Evolutionary conservation across 2,797 vertebrate genomes (phyloP).

Genomic region (Hipposideros larvatus): DNA sequence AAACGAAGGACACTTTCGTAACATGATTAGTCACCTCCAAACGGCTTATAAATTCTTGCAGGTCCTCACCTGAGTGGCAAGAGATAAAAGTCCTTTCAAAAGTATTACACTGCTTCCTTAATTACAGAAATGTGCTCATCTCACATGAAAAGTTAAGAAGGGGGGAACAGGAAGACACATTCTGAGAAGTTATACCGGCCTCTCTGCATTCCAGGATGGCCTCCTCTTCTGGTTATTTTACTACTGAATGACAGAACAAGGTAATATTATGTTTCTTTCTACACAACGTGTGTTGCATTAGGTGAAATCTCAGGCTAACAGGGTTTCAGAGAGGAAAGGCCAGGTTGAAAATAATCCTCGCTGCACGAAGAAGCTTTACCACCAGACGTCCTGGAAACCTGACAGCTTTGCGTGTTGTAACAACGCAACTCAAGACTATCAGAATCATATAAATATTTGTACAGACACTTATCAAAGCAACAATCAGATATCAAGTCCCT

Average conservation of each 20-base stretch:
- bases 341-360: neutral
- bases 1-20: conserved; percentile 4
- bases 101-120: neutral
- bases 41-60: neutral
- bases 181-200: neutral
- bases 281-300: neutral
- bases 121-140: neutral
- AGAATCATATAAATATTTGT: conserved; percentile 88
- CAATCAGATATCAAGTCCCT: conserved; percentile 79
- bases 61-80: neutral
- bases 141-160: neutral
- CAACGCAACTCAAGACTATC: conserved; percentile 83
- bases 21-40: conserved; percentile 24
- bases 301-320: conserved; percentile 35
- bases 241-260: neutral
- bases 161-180: neutral
- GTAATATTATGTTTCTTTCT: neutral
- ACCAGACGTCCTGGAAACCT: conserved; percentile 77
- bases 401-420: conserved; percentile 82
- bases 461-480: conserved; percentile 85
- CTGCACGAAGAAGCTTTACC: conserved; percentile 18
- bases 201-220: neutral
- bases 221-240: neutral
- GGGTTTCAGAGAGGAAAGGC: neutral
- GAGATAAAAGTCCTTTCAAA: neutral